Conservation (phyloP, 2,113 vertebrate species). For the Python bivittatus region DNA sequence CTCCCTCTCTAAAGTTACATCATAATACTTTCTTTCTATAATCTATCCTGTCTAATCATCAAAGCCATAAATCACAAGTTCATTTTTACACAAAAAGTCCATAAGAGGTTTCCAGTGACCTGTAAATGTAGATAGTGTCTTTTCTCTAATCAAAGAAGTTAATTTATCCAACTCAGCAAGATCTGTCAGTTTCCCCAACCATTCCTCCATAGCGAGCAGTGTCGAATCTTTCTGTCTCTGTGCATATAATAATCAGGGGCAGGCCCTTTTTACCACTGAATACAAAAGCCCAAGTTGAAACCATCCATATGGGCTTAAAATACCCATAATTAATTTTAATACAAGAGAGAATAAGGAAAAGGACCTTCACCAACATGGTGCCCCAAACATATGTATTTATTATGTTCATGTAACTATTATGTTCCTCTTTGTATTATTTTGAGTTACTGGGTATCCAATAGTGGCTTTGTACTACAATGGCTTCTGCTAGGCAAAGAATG, state of each 20-base stretch:
- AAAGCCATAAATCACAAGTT: not conserved
- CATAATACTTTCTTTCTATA: not conserved
- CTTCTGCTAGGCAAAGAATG: not conserved
- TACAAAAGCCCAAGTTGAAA: not conserved
- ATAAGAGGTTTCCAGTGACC: not conserved
- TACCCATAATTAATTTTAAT: not conserved
- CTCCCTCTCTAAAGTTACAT: no score
- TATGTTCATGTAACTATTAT: not conserved
- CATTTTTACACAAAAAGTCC: not conserved
- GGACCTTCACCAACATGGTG: not conserved
- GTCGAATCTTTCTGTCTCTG: no score
- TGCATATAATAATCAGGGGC: no score
- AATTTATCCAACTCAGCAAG: no score
- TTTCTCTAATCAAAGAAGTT: no score
- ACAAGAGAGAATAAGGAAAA: not conserved
- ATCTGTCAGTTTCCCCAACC: no score
- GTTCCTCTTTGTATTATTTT: not conserved
- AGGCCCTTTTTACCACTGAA: not conserved
- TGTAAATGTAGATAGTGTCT: no score
- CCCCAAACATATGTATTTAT: not conserved
- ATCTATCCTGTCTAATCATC: not conserved
- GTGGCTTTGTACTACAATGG: not conserved
- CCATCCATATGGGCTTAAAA: not conserved
- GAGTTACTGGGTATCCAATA: not conserved
- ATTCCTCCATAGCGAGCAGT: no score